These are phyloP conservation scores for Seladonia tumulorum DNA, from an alignment of 2,888 invertebrate species.

Conservation along the genomic window DNA sequence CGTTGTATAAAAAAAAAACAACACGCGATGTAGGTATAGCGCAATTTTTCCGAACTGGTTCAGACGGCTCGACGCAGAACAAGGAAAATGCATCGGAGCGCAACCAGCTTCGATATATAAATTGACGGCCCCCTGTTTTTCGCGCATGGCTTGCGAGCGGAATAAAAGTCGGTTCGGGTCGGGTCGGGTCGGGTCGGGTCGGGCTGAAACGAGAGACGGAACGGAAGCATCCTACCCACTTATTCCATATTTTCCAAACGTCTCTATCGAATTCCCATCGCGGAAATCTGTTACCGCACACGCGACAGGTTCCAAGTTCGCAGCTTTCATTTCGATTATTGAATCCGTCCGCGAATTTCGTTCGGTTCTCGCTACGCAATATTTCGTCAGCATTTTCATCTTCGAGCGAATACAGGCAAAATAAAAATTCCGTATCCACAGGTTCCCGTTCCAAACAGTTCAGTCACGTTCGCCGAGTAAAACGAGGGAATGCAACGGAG, in stretches of 20 bases:
- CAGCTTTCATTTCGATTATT: slow-evolving; percentile 5
- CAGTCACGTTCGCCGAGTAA: no score
- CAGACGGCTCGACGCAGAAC: slow-evolving; percentile 11
- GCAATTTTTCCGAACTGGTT: slow-evolving; percentile 22
- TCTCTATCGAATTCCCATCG: slow-evolving; percentile 21
- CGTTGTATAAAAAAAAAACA: not conserved
- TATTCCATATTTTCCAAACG: not conserved
- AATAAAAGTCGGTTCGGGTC: slow-evolving; percentile 23
- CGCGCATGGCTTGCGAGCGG: slow-evolving; percentile 11
- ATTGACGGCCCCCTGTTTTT: slow-evolving; percentile 30
- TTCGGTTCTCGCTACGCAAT: not conserved
- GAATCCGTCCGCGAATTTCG: not conserved
- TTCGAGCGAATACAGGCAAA: not conserved
- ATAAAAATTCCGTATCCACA: not conserved
- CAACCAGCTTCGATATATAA: slow-evolving; percentile 27
- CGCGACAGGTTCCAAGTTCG: not conserved
- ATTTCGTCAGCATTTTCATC: not conserved
- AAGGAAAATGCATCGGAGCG: slow-evolving; percentile 35
- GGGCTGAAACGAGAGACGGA: not conserved
- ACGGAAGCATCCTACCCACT: not conserved
- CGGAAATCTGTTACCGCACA: not conserved
- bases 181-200: not conserved
- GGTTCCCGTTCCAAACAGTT: not conserved
- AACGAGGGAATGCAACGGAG: no score
- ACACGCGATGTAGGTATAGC: no score